These are phyloP conservation scores for Priocnemis perturbator DNA, from an alignment of 2,888 invertebrate genomes.

Conservation along the genomic window DNA sequence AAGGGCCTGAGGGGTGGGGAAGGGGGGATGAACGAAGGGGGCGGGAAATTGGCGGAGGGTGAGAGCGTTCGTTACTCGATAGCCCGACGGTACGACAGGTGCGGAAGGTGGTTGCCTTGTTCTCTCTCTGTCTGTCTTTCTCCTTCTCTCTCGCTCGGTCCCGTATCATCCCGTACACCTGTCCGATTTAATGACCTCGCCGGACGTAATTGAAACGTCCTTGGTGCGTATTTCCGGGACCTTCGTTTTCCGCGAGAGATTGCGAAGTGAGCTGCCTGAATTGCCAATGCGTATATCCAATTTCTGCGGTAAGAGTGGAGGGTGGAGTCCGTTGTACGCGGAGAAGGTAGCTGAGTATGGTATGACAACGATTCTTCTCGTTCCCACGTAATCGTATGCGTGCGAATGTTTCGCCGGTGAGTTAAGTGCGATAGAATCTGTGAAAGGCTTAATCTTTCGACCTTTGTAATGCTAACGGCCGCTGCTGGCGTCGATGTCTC, in stretches of 20 bases:
- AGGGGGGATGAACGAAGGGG: conserved; percentile 1
- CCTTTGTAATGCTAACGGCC: conserved; percentile 31
- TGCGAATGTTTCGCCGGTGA: too few relatives aligned
- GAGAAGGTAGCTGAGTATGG: too few relatives aligned
- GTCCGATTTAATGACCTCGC: conserved; percentile 41
- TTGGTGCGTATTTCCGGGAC: conserved; percentile 37
- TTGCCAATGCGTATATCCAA: too few relatives aligned
- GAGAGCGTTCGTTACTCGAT: conserved; percentile 43
- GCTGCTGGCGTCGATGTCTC: conserved; percentile 45
- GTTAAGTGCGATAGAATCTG: conserved; percentile 15
- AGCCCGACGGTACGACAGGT: conserved; percentile 51
- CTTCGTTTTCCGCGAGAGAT: conserved; percentile 17
- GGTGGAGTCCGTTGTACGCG: too few relatives aligned
- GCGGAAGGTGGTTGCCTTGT: conserved; percentile 54
- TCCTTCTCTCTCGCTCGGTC: conserved; percentile 28
- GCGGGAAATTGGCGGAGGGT: conserved; percentile 53
- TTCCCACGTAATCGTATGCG: too few relatives aligned
- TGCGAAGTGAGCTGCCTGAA: neutral
- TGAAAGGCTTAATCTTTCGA: conserved; percentile 25
- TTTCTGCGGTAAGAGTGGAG: too few relatives aligned
- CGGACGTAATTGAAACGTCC: conserved; percentile 44
- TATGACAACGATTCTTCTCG: too few relatives aligned
- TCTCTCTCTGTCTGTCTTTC: too few relatives aligned
- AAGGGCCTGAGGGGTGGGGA: neutral
- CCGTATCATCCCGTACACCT: conserved; percentile 38